Conservation (phyloP, 1,140 invertebrate species). For the Nephotettix cincticeps region DNA sequence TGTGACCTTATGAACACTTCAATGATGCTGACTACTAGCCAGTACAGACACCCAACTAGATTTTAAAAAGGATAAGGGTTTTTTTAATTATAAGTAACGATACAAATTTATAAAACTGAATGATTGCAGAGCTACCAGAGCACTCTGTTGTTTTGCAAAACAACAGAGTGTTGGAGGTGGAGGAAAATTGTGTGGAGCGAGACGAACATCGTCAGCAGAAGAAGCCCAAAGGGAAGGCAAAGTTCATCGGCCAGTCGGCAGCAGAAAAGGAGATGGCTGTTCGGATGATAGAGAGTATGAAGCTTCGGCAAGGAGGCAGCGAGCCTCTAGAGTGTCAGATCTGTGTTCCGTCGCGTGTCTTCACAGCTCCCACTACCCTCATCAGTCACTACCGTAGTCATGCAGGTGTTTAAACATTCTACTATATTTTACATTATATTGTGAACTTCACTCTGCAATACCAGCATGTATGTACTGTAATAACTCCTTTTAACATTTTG, state of each 20-base stretch:
- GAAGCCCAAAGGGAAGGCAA: slow-evolving; percentile 56
- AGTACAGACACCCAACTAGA: too few species aligned
- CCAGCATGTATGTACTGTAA: too few species aligned
- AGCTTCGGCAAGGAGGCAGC: slow-evolving; percentile 49
- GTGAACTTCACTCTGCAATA: too few species aligned
- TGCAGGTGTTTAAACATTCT: slow-evolving; percentile 50
- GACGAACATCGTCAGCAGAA: slow-evolving; percentile 18
- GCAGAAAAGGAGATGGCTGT: slow-evolving; percentile 54
- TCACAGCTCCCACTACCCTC: slow-evolving; percentile 64
- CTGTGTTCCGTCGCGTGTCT: slow-evolving; percentile 60
- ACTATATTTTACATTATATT: not conserved
- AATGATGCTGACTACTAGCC: too few species aligned
- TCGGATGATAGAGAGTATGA: slow-evolving; percentile 51
- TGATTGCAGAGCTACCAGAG: too few species aligned
- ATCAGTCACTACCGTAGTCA: slow-evolving; percentile 68
- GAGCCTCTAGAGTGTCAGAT: slow-evolving; percentile 60
- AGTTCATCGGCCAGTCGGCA: slow-evolving; percentile 55
- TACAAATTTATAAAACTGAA: too few species aligned
- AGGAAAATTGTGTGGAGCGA: slow-evolving; percentile 6
- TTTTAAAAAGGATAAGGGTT: too few species aligned
- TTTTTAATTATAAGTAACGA: too few species aligned
- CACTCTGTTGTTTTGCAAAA: slow-evolving; percentile 38
- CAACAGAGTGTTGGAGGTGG: slow-evolving; percentile 34
- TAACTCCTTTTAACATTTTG: too few species aligned
- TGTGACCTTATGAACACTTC: too few species aligned